phyloP scores from a whole-genome alignment of 1,140 invertebrate genomes.

The Brachionus asplanchnoidis region DNA sequence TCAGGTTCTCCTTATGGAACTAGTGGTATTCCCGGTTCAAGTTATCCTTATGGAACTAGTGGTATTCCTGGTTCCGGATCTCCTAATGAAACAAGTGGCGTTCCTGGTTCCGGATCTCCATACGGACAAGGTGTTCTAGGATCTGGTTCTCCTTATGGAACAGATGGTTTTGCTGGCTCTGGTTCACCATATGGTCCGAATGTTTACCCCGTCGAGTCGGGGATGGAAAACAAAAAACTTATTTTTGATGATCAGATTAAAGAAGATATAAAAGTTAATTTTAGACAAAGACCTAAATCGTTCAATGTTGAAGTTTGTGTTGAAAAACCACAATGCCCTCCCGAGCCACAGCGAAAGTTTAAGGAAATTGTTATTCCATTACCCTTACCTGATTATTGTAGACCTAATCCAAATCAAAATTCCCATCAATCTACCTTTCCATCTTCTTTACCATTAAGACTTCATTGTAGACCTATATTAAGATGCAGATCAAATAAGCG shows the following conservation, averaged over 20 bases:
- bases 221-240: neutral
- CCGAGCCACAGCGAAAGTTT: neutral
- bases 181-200: neutral
- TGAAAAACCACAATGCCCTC: neutral
- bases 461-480: neutral
- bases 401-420: neutral
- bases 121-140: neutral
- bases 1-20: neutral
- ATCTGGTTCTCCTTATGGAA: neutral
- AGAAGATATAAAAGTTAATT: neutral
- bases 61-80: neutral
- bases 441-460: too few species aligned
- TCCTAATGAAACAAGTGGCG: neutral
- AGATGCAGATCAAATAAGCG: neutral
- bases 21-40: neutral
- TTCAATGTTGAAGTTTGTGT: slow-evolving; percentile 13
- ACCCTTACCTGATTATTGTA: slow-evolving; percentile 4
- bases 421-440: neutral
- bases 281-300: neutral
- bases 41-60: neutral
- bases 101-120: neutral
- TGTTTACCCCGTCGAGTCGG: too few species aligned
- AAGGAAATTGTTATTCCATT: slow-evolving; percentile 11
- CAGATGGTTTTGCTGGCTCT: neutral
- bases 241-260: neutral